These are phyloP conservation scores for Diploptera punctata DNA, from an alignment of 2,888 invertebrate genomes.

Conservation along the genomic window DNA sequence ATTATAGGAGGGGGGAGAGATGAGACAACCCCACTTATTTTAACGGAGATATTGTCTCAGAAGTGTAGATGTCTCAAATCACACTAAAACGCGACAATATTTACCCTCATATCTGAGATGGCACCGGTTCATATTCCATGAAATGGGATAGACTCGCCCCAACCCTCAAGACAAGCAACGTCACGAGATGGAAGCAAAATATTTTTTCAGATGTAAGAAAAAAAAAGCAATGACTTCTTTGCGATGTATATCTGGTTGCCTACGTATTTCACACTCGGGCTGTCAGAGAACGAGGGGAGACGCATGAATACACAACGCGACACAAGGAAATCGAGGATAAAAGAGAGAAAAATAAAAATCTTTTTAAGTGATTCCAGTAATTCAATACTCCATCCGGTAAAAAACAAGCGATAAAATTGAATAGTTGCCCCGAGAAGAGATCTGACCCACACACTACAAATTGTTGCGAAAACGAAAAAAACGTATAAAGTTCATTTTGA, in stretches of 20 bases:
- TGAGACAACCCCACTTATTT: too few species aligned
- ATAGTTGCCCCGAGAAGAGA: too few species aligned
- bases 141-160: slow-evolving; percentile 5
- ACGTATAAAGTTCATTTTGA: too few species aligned
- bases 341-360: slow-evolving; percentile 28
- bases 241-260: slow-evolving; percentile 17
- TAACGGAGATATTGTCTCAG: too few species aligned
- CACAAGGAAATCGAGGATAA: slow-evolving; percentile 36
- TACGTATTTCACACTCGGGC: slow-evolving; percentile 33
- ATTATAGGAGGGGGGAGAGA: too few species aligned
- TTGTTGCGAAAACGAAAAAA: too few species aligned
- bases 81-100: slow-evolving; percentile 21
- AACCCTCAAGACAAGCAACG: slow-evolving; percentile 27
- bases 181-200: slow-evolving; percentile 54
- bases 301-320: slow-evolving; percentile 33
- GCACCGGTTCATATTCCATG: slow-evolving; percentile 9
- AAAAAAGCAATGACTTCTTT: slow-evolving; percentile 12
- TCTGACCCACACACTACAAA: too few species aligned
- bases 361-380: slow-evolving; percentile 36
- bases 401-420: too few species aligned
- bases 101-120: background rate
- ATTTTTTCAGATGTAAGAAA: slow-evolving; percentile 49
- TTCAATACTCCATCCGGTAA: slow-evolving; percentile 25
- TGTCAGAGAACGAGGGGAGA: slow-evolving; percentile 16
- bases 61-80: background rate